A percentile compares a stretch with the other conserved stretches of the same genome.
Evolutionary conservation across 2,797 vertebrate genomes (phyloP).

Genomic region (Margarornis squamiger): DNA sequence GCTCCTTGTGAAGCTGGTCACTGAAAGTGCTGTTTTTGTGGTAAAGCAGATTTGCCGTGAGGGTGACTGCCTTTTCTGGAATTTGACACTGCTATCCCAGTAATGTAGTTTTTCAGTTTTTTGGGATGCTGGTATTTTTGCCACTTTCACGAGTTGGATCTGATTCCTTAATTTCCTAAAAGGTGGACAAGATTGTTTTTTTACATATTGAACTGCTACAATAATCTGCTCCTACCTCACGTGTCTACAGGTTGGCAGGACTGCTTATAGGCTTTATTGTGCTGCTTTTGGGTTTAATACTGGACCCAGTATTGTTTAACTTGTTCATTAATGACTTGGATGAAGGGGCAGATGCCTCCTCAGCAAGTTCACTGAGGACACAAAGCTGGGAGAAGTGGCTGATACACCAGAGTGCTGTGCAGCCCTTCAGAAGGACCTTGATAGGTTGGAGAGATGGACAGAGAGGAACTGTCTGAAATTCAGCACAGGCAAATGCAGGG

Average conservation of each 20-base stretch:
- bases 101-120: neutral
- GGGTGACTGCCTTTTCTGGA: neutral
- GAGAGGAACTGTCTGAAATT: too few species aligned
- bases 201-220: neutral
- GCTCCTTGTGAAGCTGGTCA: neutral
- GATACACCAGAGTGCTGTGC: too few species aligned
- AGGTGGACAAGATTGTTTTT: neutral
- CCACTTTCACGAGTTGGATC: neutral
- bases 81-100: neutral
- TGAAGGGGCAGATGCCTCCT: too few species aligned
- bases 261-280: neutral
- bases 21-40: neutral
- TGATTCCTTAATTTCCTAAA: neutral
- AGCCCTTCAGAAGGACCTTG: too few species aligned
- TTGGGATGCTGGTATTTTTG: neutral
- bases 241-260: neutral
- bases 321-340: too few species aligned
- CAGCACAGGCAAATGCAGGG: too few species aligned
- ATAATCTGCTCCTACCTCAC: rapidly evolving
- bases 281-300: neutral
- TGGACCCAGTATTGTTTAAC: too few species aligned
- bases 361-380: too few species aligned
- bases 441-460: too few species aligned
- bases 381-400: too few species aligned
- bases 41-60: neutral